Base-by-base conservation (phyloP, 1,140 invertebrate species). In the Venturia canescens region DNA sequence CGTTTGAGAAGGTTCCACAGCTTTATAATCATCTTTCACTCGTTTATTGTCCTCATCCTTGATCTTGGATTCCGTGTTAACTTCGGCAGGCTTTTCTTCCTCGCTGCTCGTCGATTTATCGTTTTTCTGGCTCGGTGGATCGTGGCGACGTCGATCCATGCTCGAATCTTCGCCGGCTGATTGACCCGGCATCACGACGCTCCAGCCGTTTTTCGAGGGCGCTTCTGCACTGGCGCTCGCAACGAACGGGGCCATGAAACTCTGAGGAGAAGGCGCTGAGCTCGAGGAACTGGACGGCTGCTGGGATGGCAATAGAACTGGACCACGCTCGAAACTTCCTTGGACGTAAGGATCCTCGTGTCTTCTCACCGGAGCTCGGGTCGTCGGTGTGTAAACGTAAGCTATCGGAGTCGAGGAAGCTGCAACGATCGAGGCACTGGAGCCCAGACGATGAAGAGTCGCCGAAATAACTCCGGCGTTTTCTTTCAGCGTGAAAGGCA, bases 191-290 rank as follows among this genome's bases (percentile, higher is more conserved):
- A 89, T 91, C 0, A 95, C 92, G 6, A 95, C 94, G 78, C 93
- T 94, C 94, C 95, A 95, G 27, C 94, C 94, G 83, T 94, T 94
- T 71, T 91, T 91, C 0, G 92, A 90, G 0, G 91, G 91, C 1
- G 87, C 85, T 79, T 92, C 93, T 0, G 94, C 90, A 70, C 93
- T 94, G 0, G 94, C 89, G 84, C 94, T 95, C 0, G 95, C 94
- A 13, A 95, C 93, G 80, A 96, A 96, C 0, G 95, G 95, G 1
- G 95, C 94, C 92, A 95, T 94, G 79, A 95, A 95, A 83, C 94
- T 93, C 80, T 94, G 93, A 0, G 91, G 91, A 3, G 91, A 91
- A 1, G 92, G 90, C 3, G 90, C 91, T 0, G 92, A 92, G 23
- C 88, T 91, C 0, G 91, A 90, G 0, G 91, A 92, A 80, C 90